Percentiles rank a stretch among this genome's conserved stretches.
phyloP scores from a whole-genome alignment of 2,888 invertebrate genomes.

The Selenia dentaria region DNA sequence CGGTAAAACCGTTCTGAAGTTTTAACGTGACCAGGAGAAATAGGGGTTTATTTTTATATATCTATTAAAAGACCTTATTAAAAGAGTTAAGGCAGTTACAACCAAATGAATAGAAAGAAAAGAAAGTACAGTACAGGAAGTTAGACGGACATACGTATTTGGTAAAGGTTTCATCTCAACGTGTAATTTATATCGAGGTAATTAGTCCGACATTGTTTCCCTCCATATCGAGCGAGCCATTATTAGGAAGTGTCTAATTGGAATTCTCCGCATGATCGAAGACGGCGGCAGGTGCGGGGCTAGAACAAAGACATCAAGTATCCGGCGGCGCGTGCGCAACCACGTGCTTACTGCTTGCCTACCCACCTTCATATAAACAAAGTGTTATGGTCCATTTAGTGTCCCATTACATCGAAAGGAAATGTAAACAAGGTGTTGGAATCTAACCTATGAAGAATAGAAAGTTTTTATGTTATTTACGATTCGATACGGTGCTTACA shows the following conservation, averaged over 20 bases:
- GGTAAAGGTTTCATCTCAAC: conserved; percentile 24
- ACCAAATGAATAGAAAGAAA: conserved; percentile 10
- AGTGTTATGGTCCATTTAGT: conserved; percentile 49
- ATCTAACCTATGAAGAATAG: conserved; percentile 8
- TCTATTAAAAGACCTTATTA: too few relatives aligned
- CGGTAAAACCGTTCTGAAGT: too few relatives aligned
- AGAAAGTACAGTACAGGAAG: conserved; percentile 17
- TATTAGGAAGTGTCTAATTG: conserved; percentile 41
- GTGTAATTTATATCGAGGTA: conserved; percentile 28
- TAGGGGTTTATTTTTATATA: too few relatives aligned
- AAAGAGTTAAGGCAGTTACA: too few relatives aligned
- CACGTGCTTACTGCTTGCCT: conserved; percentile 58
- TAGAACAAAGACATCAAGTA: conserved; percentile 54
- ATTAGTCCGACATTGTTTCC: conserved; percentile 30
- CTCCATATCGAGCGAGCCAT: conserved; percentile 15
- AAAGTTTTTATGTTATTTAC: too few relatives aligned
- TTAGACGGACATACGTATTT: conserved; percentile 9
- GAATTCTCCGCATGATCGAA: conserved; percentile 55
- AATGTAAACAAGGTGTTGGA: conserved; percentile 46
- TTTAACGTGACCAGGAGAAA: too few relatives aligned
- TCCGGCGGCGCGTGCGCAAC: conserved; percentile 73
- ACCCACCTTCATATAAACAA: conserved; percentile 42
- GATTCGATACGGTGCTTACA: too few relatives aligned
- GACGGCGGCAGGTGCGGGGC: conserved; percentile 46
- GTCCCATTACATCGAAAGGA: conserved; percentile 48